Conservation (phyloP, 2,888 invertebrate species). For the Drosophila greeni region DNA sequence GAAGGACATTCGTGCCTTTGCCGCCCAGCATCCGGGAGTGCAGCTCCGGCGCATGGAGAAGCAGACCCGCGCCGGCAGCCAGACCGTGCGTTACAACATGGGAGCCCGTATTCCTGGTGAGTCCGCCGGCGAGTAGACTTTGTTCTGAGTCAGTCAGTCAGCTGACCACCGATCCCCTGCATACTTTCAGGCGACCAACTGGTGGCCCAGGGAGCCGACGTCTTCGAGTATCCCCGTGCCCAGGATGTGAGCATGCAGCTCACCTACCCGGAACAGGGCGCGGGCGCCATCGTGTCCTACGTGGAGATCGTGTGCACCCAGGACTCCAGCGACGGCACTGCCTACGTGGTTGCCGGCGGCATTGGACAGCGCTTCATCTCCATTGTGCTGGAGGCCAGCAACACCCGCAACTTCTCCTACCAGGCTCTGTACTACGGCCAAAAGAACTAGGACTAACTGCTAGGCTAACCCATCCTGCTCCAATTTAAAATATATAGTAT, state of each 20-base stretch:
- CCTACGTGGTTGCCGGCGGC: constrained; percentile 77
- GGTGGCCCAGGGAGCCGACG: constrained; percentile 73
- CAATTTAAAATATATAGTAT: not conserved
- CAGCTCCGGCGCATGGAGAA: constrained; percentile 61
- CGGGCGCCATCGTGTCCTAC: constrained; percentile 69
- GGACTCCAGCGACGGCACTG: constrained; percentile 71
- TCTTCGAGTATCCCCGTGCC: constrained; percentile 58
- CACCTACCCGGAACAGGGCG: constrained; percentile 73
- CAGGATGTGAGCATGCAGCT: constrained; percentile 74
- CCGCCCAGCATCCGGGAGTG: constrained; percentile 66
- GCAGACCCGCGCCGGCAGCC: constrained; percentile 42
- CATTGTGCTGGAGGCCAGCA: constrained; percentile 73
- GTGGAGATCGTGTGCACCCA: constrained; percentile 73
- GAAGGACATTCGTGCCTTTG: constrained; percentile 68
- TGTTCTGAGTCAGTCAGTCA: not conserved
- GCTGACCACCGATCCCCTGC: not conserved
- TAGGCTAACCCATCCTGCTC: not conserved
- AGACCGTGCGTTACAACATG: constrained; percentile 70
- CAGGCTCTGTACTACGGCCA: constrained; percentile 71
- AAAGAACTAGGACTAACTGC: constrained; percentile 33
- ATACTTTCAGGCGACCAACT: constrained; percentile 71
- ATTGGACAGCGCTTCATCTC: constrained; percentile 76
- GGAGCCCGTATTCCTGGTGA: constrained; percentile 72
- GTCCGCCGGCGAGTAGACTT: constrained; percentile 25
- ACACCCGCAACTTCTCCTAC: constrained; percentile 73